Base-by-base conservation (phyloP, 1,140 invertebrate genomes). In the Drosophila kurseongensis region DNA sequence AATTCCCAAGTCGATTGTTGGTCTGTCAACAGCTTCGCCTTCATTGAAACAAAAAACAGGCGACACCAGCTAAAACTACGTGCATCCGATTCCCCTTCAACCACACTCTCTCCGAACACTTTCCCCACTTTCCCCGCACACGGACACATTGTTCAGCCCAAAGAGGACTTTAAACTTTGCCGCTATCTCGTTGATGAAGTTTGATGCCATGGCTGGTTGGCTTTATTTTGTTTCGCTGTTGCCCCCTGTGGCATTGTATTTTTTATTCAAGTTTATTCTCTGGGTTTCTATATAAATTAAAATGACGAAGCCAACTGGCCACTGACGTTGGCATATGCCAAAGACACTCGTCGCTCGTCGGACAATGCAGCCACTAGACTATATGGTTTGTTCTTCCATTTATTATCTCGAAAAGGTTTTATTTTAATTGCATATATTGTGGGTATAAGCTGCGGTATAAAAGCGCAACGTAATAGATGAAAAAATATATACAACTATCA, bases 1-100 rank as follows among this genome's bases (percentile, higher is more conserved):
- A 89, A 89, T 89, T 89, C 84, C 84, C 84, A 84, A 89, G 84
- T 90, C 80, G 84, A 89, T 89, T 89, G 84, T 89, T 89, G 85
- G 84, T 89, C 85, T 89, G 84, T 89, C 84, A 89, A 89, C 84
- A 90, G 84, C 77, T 74, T 68, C 77, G 51, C 76, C 78, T 62
- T 72, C 78, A 80, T 84, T 89, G 85, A 84, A 89, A 89, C 84
- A 89, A 89, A 89, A 89, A 84, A 89, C 74, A 52, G 63, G 47
- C 51, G 45, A 77, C 72, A 80, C 59, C 58, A 55, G 60, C 61
- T 59, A 58, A 78, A 77, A 66, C 68, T 73, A 85, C 82, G 82
- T 85, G 82, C 78, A 78, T 73, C 62, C 51, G 35, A 50, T 47
- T 13, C 18, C 58, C 42, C 44, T 23, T 36, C 38, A 29, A 41